Conservation (phyloP, 2,888 invertebrate species). For the Pristionchus arcanus region DNA sequence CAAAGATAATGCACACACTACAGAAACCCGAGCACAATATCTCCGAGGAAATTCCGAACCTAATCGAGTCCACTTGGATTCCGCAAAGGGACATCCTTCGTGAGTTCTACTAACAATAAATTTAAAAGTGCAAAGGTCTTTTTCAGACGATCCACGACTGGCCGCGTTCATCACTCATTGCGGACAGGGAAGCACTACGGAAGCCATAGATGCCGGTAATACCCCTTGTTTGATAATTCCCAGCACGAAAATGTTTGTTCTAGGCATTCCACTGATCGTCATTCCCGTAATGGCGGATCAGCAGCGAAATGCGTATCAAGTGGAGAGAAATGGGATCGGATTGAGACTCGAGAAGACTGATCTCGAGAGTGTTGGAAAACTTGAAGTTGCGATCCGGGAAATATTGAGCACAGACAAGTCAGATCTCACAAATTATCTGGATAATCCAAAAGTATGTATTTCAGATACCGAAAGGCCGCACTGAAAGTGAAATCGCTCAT, state of each 20-base stretch:
- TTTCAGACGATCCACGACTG: constrained; percentile 39
- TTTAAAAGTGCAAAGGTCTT: too few relatives aligned
- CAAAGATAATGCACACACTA: neutral
- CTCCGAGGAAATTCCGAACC: constrained; percentile 15
- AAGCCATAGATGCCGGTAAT: constrained; percentile 8
- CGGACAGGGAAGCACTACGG: constrained; percentile 50
- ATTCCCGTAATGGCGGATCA: constrained; percentile 17
- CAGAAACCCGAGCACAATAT: constrained; percentile 38
- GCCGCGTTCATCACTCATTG: constrained; percentile 46
- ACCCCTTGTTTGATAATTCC: neutral
- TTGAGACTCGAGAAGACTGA: neutral
- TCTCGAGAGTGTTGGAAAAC: neutral
- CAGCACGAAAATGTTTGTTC: neutral
- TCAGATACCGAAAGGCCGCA: neutral
- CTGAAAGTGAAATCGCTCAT: neutral
- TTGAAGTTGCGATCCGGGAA: neutral
- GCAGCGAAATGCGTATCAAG: neutral
- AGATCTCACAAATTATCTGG: too few relatives aligned
- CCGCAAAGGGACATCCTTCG: constrained; percentile 45
- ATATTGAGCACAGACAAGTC: neutral
- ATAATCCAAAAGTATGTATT: too few relatives aligned
- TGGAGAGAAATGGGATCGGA: constrained; percentile 14
- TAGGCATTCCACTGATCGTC: constrained; percentile 6
- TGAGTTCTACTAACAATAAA: too few relatives aligned
- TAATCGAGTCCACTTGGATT: constrained; percentile 20